A percentile compares a stretch with the other conserved stretches of the same genome.
phyloP scores from a whole-genome alignment of 2,113 vertebrate genomes.

The Saiga tatarica region DNA sequence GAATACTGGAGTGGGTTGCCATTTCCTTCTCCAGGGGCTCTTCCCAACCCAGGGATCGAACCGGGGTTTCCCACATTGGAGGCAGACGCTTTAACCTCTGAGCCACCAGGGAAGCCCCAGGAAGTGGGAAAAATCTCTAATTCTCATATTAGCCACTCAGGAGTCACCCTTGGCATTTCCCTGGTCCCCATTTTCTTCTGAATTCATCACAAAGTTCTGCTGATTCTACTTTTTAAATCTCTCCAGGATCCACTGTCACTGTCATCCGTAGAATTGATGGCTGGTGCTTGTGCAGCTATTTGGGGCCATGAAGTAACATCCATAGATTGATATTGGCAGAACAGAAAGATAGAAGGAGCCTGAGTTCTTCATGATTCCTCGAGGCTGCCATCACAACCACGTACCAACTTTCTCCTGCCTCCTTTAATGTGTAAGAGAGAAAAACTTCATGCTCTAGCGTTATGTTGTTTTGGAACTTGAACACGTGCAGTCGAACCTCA shows the following conservation, averaged over 20 bases:
- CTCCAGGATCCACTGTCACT: not conserved
- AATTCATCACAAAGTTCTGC: not conserved
- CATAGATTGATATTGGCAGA: not conserved
- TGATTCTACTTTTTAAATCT: not conserved
- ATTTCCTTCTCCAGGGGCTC: no score
- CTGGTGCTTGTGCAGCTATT: not conserved
- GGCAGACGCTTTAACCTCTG: no score
- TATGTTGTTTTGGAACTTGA: not conserved
- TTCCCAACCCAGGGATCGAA: no score
- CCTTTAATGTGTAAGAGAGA: not conserved
- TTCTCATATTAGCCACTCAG: not conserved
- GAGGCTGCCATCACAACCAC: not conserved
- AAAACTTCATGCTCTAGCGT: not conserved
- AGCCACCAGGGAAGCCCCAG: not conserved
- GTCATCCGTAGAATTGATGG: not conserved
- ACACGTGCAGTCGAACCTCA: not conserved
- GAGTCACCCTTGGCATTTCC: not conserved
- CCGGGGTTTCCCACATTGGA: fast-evolving
- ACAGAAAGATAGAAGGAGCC: not conserved
- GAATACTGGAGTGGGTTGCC: no score
- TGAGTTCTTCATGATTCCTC: not conserved
- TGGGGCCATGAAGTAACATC: not conserved
- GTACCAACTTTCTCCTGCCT: not conserved
- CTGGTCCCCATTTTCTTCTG: not conserved
- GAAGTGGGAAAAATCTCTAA: not conserved